Evolutionary conservation across 2,113 vertebrate genomes (phyloP).

Genomic region (Aegotheles bennettii): DNA sequence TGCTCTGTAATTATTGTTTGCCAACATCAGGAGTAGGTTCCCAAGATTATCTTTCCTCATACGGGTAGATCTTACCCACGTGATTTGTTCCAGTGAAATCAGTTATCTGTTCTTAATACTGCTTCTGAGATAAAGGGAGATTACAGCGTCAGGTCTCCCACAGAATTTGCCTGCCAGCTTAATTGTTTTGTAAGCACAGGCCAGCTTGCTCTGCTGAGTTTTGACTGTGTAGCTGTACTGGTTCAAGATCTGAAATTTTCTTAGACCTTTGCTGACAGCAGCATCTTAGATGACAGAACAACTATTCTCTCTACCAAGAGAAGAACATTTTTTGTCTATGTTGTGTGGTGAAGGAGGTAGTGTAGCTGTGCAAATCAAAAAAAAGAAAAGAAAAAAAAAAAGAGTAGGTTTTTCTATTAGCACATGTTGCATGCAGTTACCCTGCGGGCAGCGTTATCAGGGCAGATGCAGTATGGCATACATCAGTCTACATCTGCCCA

Average conservation of each 20-base stretch:
- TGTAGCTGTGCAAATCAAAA: not conserved
- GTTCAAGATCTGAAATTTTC: not conserved
- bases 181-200: not conserved
- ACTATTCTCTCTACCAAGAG: not conserved
- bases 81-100: not conserved
- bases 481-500: not conserved
- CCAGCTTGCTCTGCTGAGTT: not conserved
- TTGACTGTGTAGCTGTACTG: not conserved
- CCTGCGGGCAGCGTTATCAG: not conserved
- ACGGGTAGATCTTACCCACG: not conserved
- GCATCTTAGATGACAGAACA: not conserved
- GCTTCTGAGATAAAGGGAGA: not conserved
- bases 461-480: not conserved
- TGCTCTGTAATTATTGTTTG: slow-evolving; percentile 14
- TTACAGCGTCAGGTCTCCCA: not conserved
- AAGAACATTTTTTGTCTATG: not conserved
- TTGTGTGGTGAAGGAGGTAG: not conserved
- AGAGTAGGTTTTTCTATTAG: not conserved
- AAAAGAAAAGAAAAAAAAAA: too few species aligned
- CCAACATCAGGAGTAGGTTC: not conserved
- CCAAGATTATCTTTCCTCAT: not conserved
- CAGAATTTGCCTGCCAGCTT: not conserved
- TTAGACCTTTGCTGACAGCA: not conserved
- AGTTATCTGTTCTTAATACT: not conserved
- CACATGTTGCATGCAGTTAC: not conserved